Evolutionary conservation across 2,113 vertebrate genomes (phyloP).

Genomic region (Eretmochelys imbricata): DNA sequence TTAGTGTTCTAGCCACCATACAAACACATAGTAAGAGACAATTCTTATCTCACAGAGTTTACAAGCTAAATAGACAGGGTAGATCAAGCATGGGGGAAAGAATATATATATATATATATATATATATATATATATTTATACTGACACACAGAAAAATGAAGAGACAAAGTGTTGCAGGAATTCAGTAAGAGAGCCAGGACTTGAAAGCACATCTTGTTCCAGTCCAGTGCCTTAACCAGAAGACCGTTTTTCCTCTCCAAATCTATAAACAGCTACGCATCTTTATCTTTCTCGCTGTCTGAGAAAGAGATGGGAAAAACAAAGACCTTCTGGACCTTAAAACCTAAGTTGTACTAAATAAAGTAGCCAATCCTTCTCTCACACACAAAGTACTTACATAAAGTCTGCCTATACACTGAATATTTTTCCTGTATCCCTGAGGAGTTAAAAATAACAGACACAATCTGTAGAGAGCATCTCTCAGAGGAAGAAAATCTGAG

Average conservation of each 20-base stretch:
- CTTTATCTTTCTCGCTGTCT: neutral
- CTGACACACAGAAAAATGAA: neutral
- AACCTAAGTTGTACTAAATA: neutral
- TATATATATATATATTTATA: neutral
- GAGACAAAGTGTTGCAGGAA: neutral
- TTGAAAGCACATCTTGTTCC: neutral
- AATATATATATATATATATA: no score
- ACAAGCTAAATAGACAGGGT: neutral
- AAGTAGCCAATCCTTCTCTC: neutral
- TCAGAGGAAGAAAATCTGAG: neutral
- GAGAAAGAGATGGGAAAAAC: neutral
- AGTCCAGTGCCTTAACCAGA: neutral
- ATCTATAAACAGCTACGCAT: neutral
- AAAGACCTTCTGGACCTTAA: neutral
- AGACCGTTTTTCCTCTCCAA: neutral
- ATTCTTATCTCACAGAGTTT: neutral
- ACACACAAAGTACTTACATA: neutral
- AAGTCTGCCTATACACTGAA: neutral
- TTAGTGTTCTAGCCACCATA: neutral
- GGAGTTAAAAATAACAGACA: neutral
- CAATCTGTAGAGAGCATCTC: neutral
- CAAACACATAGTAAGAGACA: neutral
- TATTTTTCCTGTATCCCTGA: neutral
- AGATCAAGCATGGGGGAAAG: neutral
- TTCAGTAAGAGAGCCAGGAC: neutral